These are phyloP conservation scores for Cyprinodon variegatus DNA, from an alignment of 2,113 vertebrate genomes.

Conservation along the genomic window DNA sequence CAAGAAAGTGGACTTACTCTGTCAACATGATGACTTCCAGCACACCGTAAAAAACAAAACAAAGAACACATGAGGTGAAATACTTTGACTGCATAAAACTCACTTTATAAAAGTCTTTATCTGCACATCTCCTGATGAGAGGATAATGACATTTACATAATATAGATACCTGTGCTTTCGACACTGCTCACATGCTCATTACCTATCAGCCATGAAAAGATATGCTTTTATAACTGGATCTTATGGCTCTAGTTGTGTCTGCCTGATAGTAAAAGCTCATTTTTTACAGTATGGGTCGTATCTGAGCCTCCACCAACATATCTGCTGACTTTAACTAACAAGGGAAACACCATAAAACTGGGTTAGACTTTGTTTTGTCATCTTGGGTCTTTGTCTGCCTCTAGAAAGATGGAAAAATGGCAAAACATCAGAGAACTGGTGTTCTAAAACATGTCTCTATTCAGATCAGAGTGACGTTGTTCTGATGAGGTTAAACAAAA, in stretches of 20 bases:
- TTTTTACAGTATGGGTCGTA: background rate
- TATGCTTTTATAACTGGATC: conserved; percentile 7
- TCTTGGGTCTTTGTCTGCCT: conserved; percentile 50
- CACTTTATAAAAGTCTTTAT: background rate
- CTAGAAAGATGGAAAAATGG: background rate
- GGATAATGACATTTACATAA: background rate
- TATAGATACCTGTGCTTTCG: background rate
- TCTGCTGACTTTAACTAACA: conserved; percentile 29
- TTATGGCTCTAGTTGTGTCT: conserved; percentile 16
- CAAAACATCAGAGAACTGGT: background rate
- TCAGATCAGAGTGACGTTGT: background rate
- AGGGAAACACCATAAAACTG: conserved; percentile 42
- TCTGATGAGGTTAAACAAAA: background rate
- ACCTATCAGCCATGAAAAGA: background rate
- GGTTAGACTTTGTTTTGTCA: conserved; percentile 21
- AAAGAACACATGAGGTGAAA: conserved; percentile 16
- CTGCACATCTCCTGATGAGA: background rate
- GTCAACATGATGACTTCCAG: conserved; percentile 42
- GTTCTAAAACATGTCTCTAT: background rate
- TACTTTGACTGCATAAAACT: background rate
- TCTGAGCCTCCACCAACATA: conserved; percentile 4
- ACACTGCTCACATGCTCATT: background rate
- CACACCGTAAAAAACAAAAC: conserved; percentile 47
- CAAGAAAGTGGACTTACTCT: conserved; percentile 66
- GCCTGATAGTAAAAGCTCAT: background rate